Evolutionary conservation across 2,113 vertebrate species (phyloP), one percentile per base, ranked within the genome.

Genomic region (Chiloscyllium plagiosum): DNA sequence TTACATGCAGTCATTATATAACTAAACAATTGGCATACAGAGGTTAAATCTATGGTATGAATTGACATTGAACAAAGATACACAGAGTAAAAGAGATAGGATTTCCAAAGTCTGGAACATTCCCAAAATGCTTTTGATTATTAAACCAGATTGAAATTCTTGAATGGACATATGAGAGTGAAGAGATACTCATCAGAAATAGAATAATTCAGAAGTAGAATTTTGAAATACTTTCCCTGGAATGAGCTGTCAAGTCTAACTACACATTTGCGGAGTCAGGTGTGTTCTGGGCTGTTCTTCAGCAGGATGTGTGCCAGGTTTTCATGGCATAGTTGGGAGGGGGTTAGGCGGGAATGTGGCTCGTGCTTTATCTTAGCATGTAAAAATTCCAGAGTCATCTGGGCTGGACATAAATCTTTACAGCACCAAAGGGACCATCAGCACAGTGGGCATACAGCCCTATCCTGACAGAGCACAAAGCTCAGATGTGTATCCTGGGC

Each of bases 211-310:
- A 47, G 42, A 47, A 47, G 76, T 96, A 97, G 96, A 97, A 97
- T 98, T 98, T 98, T 98, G 98, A 98, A 98, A 98, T 97, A 20
- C 94, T 96, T 96, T 97, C 96, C 26, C 93, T 96, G 96, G 85
- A 69, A 96, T 96, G 97, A 97, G 96, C 96, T 97, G 96, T 97
- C 47, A 47, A 47, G 92, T 94, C 68, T 96, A 97, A 96, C 95
- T 96, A 97, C 97, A 97, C 98, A 98, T 98, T 97, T 98, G 98
- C 97, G 97, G 97, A 97, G 98, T 98, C 98, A 98, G 98, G 98
- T 98, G 98, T 97, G 97, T 96, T 96, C 96, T 89, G 95, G 96
- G 93, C 96, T 96, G 68, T 96, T 92, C 76, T 94, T 47, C 0
- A 33, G 96, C 96, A 97, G 96, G 97, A 97, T 97, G 96, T 94